phyloP scores from a whole-genome alignment of 2,888 invertebrate species.

The Antheraea assamensis region DNA sequence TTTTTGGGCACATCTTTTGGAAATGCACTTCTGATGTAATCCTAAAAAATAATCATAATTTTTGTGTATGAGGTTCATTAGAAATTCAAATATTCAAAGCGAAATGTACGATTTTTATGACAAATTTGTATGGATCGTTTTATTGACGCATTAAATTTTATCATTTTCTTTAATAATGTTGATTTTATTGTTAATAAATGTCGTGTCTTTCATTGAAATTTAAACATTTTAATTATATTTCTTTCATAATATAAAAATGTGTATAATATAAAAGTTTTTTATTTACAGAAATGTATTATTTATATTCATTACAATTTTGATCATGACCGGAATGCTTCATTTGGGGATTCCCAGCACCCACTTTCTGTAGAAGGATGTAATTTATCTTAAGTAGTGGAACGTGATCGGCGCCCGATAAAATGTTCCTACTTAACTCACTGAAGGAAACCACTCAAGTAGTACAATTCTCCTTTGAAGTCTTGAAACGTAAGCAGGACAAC shows the following conservation, averaged over 20 bases:
- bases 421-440: conserved; percentile 25
- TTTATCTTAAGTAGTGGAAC: conserved; percentile 53
- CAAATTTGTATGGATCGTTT: not conserved
- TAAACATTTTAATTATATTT: not conserved
- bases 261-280: not conserved
- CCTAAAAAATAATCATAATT: not conserved
- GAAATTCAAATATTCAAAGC: not conserved
- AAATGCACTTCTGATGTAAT: too few relatives aligned
- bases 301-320: not conserved
- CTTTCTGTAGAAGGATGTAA: conserved; percentile 34
- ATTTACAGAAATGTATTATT: conserved; percentile 3
- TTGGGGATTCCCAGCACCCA: conserved; percentile 23
- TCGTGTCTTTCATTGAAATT: not conserved
- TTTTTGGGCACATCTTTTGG: too few relatives aligned
- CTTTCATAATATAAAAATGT: not conserved
- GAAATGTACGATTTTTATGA: not conserved
- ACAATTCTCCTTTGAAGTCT: conserved; percentile 3
- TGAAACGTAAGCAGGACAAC: not conserved
- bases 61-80: not conserved
- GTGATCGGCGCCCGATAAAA: conserved; percentile 55
- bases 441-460: not conserved
- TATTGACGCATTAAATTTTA: not conserved
- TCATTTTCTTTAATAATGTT: not conserved
- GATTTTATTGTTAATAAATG: not conserved
- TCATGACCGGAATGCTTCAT: not conserved